Percentiles rank a stretch among this genome's conserved stretches.
phyloP scores from a whole-genome alignment of 2,113 vertebrate species.

The Gymnobelideus leadbeateri region DNA sequence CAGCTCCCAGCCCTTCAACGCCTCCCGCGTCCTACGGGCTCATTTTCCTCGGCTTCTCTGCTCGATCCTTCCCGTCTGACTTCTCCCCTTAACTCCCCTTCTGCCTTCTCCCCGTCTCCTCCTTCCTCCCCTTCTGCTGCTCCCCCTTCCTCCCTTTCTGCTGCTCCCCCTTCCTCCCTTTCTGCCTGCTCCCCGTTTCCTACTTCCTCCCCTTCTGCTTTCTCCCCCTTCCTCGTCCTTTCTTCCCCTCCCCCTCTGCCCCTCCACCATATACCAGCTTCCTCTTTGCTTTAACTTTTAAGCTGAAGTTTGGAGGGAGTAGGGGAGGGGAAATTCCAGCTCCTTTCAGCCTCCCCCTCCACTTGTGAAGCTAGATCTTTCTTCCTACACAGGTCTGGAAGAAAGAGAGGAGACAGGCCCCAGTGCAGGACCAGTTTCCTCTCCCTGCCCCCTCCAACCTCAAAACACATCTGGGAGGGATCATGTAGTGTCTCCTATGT shows the following conservation, averaged over 20 bases:
- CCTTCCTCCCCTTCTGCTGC: too few relatives aligned
- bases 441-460: neutral
- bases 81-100: too few relatives aligned
- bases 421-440: neutral
- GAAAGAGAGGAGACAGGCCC: neutral
- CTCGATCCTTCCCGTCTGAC: neutral
- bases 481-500: neutral
- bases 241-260: too few relatives aligned
- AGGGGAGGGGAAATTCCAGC: neutral
- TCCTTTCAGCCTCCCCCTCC: neutral
- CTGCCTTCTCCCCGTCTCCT: too few relatives aligned
- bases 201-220: neutral
- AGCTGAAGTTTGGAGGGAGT: neutral
- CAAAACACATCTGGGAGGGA: neutral
- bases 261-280: neutral
- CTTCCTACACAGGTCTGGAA: neutral
- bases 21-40: neutral
- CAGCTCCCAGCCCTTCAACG: neutral
- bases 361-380: neutral
- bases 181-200: neutral
- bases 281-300: slow-evolving; percentile 12
- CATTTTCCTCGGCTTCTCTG: too few relatives aligned
- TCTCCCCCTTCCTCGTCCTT: too few relatives aligned
- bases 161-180: neutral
- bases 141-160: too few relatives aligned